Percentiles rank a stretch among this genome's conserved stretches.
These are phyloP conservation scores for Gastrophysa polygoni DNA, from an alignment of 2,888 invertebrate genomes.

Conservation along the genomic window DNA sequence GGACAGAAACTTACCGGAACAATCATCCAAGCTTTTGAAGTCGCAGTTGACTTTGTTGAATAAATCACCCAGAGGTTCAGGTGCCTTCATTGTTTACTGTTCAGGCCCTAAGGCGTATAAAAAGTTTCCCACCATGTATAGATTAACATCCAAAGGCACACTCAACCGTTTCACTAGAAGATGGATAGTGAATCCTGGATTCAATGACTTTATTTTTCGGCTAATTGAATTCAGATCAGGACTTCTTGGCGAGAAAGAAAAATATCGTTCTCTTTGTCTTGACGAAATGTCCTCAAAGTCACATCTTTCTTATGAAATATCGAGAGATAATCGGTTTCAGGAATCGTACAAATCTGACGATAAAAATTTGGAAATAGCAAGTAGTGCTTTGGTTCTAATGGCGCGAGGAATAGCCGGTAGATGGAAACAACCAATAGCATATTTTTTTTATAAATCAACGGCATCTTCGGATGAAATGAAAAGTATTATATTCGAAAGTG, in stretches of 20 bases:
- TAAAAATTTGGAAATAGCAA: neutral
- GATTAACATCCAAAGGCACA: conserved; percentile 29
- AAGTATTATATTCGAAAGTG: conserved; percentile 26
- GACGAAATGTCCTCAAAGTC: conserved; percentile 30
- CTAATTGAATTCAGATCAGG: neutral
- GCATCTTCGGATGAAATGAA: conserved; percentile 23
- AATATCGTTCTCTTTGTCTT: conserved; percentile 11
- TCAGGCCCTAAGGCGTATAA: conserved; percentile 32
- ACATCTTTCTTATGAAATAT: neutral
- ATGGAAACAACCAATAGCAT: conserved; percentile 29
- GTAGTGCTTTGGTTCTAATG: neutral
- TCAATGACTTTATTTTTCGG: neutral
- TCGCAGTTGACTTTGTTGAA: neutral
- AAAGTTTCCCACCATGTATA: conserved; percentile 23
- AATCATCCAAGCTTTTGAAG: neutral
- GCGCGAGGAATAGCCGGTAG: conserved; percentile 11
- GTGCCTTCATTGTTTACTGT: neutral
- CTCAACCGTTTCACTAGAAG: conserved; percentile 16
- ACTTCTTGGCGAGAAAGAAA: neutral
- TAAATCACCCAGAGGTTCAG: neutral
- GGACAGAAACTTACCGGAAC: neutral
- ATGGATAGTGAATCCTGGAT: neutral
- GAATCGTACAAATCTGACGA: neutral
- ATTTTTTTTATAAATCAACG: conserved; percentile 24
- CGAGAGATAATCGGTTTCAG: neutral